Base-by-base conservation (phyloP, 2,113 vertebrate genomes). In the Scomber scombrus region DNA sequence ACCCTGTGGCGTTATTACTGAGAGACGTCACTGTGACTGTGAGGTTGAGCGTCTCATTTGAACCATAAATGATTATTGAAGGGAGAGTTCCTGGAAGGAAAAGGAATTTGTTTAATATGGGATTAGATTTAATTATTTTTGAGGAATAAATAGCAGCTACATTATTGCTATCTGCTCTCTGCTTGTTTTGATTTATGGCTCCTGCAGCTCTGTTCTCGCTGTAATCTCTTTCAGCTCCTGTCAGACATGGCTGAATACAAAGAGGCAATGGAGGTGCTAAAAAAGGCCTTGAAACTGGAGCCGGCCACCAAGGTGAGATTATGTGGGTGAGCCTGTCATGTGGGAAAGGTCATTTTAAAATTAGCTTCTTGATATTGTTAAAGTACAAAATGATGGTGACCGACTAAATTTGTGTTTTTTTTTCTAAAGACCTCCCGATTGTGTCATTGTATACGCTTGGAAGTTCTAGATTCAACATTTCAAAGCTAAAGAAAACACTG, bases 221-320 rank as follows among this genome's bases (percentile, higher is more conserved):
- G 55, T 40, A 18, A 78, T 86, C 79, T 82, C 78, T 86, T 89
- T 45, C 93, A 97, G 97, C 93, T 97, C 52, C 86, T 96, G 87
- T 96, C 96, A 15, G 95, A 97, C 80, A 93, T 78, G 86, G 93
- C 95, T 10, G 93, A 96, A 65, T 96, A 96, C 64, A 89, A 92
- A 73, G 96, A 96, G 78, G 96, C 96, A 0, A 94, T 93, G 89
- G 82, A 94, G 34, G 72, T 89, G 60, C 93, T 97, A 77, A 96
- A 90, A 89, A 95, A 86, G 89, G 96, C 96, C 55, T 86, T 97
- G 91, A 95, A 95, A 93, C 87, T 97, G 85, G 97, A 97, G 85
- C 96, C 97, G 3, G 74, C 95, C 71, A 96, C 87, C 74, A 97
- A 96, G 95, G 96, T 97, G 84, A 89, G 91, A 79, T 79, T 84